Evolutionary conservation across 1,140 invertebrate genomes (phyloP).

Genomic region (Fopius arisanus): DNA sequence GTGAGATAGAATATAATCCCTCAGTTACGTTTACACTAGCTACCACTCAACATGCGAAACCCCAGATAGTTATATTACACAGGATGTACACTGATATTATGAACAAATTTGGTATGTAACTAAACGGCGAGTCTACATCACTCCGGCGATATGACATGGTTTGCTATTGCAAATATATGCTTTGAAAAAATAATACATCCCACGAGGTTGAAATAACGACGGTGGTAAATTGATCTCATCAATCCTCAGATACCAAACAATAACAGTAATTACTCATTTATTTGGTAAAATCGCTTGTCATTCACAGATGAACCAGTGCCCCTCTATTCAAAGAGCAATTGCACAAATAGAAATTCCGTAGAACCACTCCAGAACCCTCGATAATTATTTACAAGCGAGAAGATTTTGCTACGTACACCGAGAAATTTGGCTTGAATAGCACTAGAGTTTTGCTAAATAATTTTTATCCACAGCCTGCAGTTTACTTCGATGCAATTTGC

Average conservation of each 20-base stretch:
- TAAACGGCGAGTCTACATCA: neutral
- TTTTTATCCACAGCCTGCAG: no score
- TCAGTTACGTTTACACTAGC: neutral
- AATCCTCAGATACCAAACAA: neutral
- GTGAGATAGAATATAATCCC: neutral
- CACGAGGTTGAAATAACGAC: neutral
- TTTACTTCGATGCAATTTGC: no score
- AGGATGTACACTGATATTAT: neutral
- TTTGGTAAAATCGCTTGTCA: no score
- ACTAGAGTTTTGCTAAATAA: no score
- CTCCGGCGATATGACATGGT: neutral
- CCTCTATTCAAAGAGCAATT: no score
- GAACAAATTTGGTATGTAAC: constrained; percentile 4
- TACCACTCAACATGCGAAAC: neutral
- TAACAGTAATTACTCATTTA: no score
- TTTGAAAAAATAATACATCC: neutral
- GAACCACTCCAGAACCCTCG: no score
- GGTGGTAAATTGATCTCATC: neutral
- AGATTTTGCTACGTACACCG: no score
- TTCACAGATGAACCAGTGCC: no score
- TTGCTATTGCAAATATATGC: neutral
- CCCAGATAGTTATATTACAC: neutral
- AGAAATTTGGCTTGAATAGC: no score
- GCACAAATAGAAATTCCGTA: no score
- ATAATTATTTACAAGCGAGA: no score